These are phyloP conservation scores for Neoaliturus tenellus DNA, from an alignment of 2,888 invertebrate genomes.

Conservation along the genomic window DNA sequence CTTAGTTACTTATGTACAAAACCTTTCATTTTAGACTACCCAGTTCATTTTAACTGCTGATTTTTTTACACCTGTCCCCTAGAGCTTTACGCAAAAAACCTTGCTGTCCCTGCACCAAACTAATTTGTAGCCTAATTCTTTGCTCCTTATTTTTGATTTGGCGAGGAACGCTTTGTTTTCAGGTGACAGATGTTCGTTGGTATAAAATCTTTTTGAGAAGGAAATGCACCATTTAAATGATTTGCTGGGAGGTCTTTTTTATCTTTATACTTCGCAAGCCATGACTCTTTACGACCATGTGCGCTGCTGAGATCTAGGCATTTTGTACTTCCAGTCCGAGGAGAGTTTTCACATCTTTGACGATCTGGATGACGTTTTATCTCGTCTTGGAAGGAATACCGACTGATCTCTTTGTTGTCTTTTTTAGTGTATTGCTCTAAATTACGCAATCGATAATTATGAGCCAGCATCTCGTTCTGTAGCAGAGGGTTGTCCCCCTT, in stretches of 20 bases:
- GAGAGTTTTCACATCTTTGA: constrained; percentile 1
- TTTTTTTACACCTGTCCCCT: too few relatives aligned
- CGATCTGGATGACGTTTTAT: neutral
- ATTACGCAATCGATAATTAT: neutral
- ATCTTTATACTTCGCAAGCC: neutral
- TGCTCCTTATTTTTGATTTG: constrained; percentile 17
- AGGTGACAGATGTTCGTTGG: constrained; percentile 46
- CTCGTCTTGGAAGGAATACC: neutral
- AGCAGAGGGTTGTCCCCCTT: neutral
- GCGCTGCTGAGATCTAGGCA: constrained; percentile 26
- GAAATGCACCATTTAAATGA: constrained; percentile 20
- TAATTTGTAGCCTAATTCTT: too few relatives aligned
- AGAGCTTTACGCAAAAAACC: neutral
- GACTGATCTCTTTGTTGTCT: neutral
- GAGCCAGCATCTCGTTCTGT: neutral
- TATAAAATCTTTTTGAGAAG: neutral
- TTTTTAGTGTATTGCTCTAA: neutral
- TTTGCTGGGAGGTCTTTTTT: neutral
- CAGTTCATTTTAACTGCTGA: too few relatives aligned
- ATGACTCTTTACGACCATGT: constrained; percentile 21
- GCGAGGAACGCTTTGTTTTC: constrained; percentile 39
- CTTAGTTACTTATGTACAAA: too few relatives aligned
- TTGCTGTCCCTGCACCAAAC: constrained; percentile 14
- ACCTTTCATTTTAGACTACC: too few relatives aligned
- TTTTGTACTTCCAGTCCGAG: neutral